Conservation (phyloP, 2,888 invertebrate species). For the Philaethria dido region DNA sequence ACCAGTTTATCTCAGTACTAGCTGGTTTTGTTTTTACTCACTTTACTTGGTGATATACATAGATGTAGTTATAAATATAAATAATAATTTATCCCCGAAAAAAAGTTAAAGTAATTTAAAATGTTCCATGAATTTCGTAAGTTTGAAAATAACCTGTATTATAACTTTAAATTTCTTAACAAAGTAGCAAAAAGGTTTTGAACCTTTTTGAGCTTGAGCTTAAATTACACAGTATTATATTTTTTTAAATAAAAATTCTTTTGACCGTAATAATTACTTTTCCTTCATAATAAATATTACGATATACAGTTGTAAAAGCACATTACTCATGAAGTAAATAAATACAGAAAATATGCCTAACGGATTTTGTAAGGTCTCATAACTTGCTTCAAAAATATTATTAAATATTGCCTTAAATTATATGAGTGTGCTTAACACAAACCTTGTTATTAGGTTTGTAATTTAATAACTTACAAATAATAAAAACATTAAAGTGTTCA, state of each 20-base stretch:
- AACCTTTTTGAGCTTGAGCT: too few relatives aligned
- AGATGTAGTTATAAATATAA: neutral
- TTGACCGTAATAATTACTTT: neutral
- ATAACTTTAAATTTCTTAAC: too few relatives aligned
- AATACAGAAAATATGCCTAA: conserved; percentile 23
- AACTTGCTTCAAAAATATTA: conserved; percentile 1
- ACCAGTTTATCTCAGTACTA: conserved; percentile 30
- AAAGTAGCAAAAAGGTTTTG: too few relatives aligned
- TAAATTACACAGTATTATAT: neutral
- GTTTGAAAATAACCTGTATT: too few relatives aligned
- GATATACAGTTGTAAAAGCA: conserved; percentile 12
- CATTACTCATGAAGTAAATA: conserved; percentile 17
- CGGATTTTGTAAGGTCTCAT: conserved; percentile 23
- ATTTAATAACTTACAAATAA: conserved; percentile 3
- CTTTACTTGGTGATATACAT: neutral
- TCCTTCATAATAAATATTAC: conserved; percentile 16
- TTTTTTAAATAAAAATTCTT: neutral
- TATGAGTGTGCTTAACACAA: neutral
- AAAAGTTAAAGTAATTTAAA: too few relatives aligned
- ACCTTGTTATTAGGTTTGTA: conserved; percentile 9
- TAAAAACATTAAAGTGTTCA: too few relatives aligned
- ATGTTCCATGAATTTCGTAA: too few relatives aligned
- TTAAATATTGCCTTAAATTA: conserved; percentile 11
- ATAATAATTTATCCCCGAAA: too few relatives aligned
- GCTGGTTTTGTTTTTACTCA: neutral